These are phyloP conservation scores for Drosophila paucipuncta DNA, from an alignment of 2,888 invertebrate genomes.

Conservation along the genomic window DNA sequence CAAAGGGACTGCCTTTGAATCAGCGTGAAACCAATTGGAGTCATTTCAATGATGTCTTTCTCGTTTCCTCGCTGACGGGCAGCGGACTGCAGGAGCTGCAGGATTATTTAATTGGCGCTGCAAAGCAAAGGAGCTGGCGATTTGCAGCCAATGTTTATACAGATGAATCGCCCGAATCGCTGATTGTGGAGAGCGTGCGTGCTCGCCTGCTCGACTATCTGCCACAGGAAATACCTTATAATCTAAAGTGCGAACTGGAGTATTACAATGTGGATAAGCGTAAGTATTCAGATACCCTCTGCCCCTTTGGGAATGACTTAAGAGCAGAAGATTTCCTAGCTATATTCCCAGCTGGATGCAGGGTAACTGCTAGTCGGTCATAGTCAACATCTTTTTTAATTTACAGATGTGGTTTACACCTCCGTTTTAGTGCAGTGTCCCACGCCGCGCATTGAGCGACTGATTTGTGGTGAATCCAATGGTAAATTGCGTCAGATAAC, in stretches of 20 bases:
- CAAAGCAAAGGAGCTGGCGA: constrained; percentile 89
- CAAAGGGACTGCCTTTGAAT: constrained; percentile 38
- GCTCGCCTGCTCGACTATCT: constrained; percentile 94
- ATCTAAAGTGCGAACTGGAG: constrained; percentile 88
- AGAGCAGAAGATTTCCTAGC: not conserved
- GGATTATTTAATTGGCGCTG: constrained; percentile 81
- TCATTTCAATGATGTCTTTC: constrained; percentile 95
- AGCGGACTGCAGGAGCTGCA: constrained; percentile 91
- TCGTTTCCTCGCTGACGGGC: constrained; percentile 94
- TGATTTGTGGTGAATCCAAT: constrained; percentile 90
- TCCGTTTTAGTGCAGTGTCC: constrained; percentile 89
- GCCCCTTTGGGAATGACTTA: not conserved
- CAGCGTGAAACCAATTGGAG: constrained; percentile 87
- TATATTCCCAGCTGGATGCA: not conserved
- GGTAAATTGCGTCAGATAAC: constrained; percentile 90
- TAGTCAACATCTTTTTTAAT: not conserved
- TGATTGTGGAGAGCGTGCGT: constrained; percentile 91
- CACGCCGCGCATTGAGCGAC: constrained; percentile 87
- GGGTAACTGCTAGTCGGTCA: not conserved
- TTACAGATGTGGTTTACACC: constrained; percentile 86
- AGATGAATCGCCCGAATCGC: constrained; percentile 89
- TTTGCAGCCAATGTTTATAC: constrained; percentile 90
- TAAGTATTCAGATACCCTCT: constrained; percentile 41
- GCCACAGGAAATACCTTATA: constrained; percentile 95
- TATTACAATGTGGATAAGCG: constrained; percentile 88